Evolutionary conservation across 2,113 vertebrate genomes (phyloP), one percentile per base, ranked within the genome.

Genomic region (Leptobrachium ailaonicum): DNA sequence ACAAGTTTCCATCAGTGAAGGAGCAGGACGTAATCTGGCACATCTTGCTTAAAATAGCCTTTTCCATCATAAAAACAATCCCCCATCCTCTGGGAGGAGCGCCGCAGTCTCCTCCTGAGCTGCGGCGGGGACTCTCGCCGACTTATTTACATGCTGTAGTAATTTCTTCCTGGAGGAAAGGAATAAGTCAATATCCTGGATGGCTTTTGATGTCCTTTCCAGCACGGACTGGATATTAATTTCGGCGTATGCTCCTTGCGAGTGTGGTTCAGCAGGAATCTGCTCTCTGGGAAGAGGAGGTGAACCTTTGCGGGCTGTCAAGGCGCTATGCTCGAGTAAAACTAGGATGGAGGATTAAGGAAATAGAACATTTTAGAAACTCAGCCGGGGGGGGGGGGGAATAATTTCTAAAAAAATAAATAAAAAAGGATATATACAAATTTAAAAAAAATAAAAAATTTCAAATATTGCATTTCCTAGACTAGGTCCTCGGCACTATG

Each of bases 131-230:
- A 64, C 10, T 13, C 6, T 1, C 40, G 56, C 13, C 6, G 41
- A 6, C 53, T 56, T 54, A 41, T 72, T 72, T 41, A 56, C 40
- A 13, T 72, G 40, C 76, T 41, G 66, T 10, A 77, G 12, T 58
- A 43, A 69, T 69, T 58, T 58, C 41, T 77, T 77, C 69, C 75
- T 77, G 14, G 72, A 75, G 13, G 83, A 81, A 66, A 94, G 83
- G 74, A 94, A 82, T 80, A 32, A 84, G 44, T 94, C 92, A 83
- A 93, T 94, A 86, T 94, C 93, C 32, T 82, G 86, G 76, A 94
- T 89, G 1, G 85, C 82, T 86, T 90, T 83, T 44, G 89, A 89
- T 11, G 89, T 94, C 87, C 85, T 91, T 81, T 87, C 84, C 84
- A 93, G 77, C 80, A 88, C 88, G 10, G 86, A 62, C 13, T 84